Evolutionary conservation across 2,797 vertebrate species (phyloP), one percentile per base, ranked within the genome.

Genomic region (Aythya fuligula): DNA sequence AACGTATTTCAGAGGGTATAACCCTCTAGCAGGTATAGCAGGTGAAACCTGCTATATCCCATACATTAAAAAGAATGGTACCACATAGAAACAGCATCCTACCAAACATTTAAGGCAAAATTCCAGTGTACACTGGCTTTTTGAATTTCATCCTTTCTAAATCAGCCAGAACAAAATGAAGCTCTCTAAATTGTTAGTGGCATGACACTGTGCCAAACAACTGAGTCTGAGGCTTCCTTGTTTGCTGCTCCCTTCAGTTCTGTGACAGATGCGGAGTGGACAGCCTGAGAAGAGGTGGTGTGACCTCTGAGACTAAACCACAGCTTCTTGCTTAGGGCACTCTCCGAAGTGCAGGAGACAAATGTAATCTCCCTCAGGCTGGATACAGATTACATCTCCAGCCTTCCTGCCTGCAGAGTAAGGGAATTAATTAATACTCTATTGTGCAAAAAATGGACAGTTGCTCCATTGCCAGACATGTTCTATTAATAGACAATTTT

Each of bases 211-310:
- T 75, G 66, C 54, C 65, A 89, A 14, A 28, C 34, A 12, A 28
- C 51, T 36, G 6, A 47, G 82, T 2, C 12, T 24, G 27, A 39
- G n/a, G 30, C 27, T 61, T 39, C 38, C 6, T 41, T 11, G 11
- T n/a, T n/a, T 56, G 38, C 53, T n/a, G 30, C 38, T 56, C 11
- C 39, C 62, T 64, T 41, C 73, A 74, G 49, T 30, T 25, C 47
- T 0, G 0, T 2, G 18, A 13, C 1, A 0, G 38, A 56, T 1
- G 4, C 0, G 2, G 41, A 16, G 53, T 0, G 5, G 14, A 27
- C 54, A 65, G 30, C 45, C 19, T 13, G 14, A 39, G 38, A 36
- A 69, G n/a, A 49, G 22, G 47, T 3, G 22, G 45, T 28, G n/a
- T 36, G 66, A 51, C 34, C n/a, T 32, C 49, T 36, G 34, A 6